Evolutionary conservation across 2,113 vertebrate species (phyloP).

Genomic region (Anguilla japonica): DNA sequence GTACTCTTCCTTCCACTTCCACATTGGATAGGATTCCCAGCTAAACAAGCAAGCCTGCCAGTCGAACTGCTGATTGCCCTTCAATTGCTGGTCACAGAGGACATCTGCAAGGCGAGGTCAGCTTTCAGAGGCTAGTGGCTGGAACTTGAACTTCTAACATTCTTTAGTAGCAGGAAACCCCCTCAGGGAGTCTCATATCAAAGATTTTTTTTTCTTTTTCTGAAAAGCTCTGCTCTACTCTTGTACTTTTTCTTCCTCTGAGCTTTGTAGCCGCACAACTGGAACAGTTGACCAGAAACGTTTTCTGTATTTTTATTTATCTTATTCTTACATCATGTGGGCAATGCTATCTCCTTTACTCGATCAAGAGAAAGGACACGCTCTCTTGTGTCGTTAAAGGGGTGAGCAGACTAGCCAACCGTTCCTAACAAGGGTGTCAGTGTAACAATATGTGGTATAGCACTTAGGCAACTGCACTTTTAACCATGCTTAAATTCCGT

Average conservation of each 20-base stretch:
- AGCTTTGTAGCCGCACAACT: constrained; percentile 17
- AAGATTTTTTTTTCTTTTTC: constrained; percentile 50
- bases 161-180: constrained; percentile 51
- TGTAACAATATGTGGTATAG: too few species aligned
- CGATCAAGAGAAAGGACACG: not conserved
- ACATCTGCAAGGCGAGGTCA: constrained; percentile 57
- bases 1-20: constrained; percentile 5
- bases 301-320: not conserved
- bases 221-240: constrained; percentile 43
- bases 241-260: constrained; percentile 29
- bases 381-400: too few species aligned
- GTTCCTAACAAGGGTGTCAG: too few species aligned
- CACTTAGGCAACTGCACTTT: too few species aligned
- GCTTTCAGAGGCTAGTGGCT: constrained; percentile 64
- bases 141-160: constrained; percentile 64
- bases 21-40: constrained; percentile 17
- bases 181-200: constrained; percentile 57
- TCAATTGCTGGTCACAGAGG: constrained; percentile 62
- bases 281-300: not conserved
- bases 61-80: constrained; percentile 43
- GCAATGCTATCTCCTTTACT: not conserved
- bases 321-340: not conserved
- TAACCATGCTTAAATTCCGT: too few species aligned
- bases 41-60: constrained; percentile 31
- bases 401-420: too few species aligned